These are phyloP conservation scores for Meloidogyne hapla DNA, from an alignment of 1,140 invertebrate species.

Conservation along the genomic window DNA sequence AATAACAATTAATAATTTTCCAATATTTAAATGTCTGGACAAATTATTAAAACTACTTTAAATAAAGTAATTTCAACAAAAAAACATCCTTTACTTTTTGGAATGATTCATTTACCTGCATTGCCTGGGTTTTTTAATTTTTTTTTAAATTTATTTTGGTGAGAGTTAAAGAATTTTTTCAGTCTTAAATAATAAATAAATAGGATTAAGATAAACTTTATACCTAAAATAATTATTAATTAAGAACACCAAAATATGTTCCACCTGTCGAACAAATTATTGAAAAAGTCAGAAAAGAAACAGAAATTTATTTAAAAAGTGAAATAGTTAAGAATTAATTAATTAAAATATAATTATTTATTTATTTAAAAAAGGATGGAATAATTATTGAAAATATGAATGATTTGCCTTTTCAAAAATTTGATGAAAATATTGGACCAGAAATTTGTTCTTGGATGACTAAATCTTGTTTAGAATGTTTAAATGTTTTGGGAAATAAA, in stretches of 20 bases:
- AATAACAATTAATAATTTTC: no score
- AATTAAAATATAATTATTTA: slow-evolving; percentile 25
- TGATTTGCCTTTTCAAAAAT: slow-evolving; percentile 76
- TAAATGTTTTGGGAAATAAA: slow-evolving; percentile 41
- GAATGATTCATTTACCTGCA: slow-evolving; percentile 75
- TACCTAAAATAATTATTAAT: slow-evolving; percentile 42
- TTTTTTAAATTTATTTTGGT: no score
- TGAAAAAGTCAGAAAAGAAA: slow-evolving; percentile 69
- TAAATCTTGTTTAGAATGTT: slow-evolving; percentile 58
- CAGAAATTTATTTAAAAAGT: slow-evolving; percentile 69
- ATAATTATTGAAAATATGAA: slow-evolving; percentile 83
- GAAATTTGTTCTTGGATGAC: slow-evolving; percentile 74
- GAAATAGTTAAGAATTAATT: slow-evolving; percentile 70
- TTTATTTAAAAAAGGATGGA: slow-evolving; percentile 69
- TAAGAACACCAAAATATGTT: slow-evolving; percentile 69
- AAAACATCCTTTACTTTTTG: slow-evolving; percentile 68
- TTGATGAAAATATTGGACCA: slow-evolving; percentile 69
- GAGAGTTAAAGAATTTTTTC: no score
- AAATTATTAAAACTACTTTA: no score
- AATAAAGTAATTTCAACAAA: no score
- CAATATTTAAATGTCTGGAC: no score
- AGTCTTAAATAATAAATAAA: no score
- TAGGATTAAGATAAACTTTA: no score
- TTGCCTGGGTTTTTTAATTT: slow-evolving; percentile 70
- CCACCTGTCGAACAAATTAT: slow-evolving; percentile 68